These are phyloP conservation scores for Eremobia ochroleuca DNA, from an alignment of 2,888 invertebrate genomes.

Conservation along the genomic window DNA sequence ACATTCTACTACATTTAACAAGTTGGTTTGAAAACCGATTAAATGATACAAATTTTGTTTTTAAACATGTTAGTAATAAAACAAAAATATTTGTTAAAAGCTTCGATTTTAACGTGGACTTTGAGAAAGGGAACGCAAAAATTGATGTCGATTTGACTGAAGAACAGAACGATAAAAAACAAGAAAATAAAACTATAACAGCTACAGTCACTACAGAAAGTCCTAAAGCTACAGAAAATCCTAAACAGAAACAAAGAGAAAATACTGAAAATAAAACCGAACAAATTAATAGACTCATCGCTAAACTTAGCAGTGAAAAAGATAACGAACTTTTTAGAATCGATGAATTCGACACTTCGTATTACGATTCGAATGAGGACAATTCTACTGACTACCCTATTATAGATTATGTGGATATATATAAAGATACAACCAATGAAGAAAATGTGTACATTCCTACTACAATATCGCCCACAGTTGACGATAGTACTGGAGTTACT, in stretches of 20 bases:
- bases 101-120: constrained; percentile 71
- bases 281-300: constrained; percentile 40
- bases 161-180: constrained; percentile 13
- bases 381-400: constrained; percentile 83
- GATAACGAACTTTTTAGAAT: constrained; percentile 72
- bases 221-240: not conserved
- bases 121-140: constrained; percentile 58
- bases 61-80: constrained; percentile 71
- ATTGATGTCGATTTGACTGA: constrained; percentile 56
- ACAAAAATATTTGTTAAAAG: constrained; percentile 78
- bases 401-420: constrained; percentile 84
- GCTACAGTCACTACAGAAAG: not conserved
- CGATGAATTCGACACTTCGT: constrained; percentile 63
- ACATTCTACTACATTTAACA: constrained; percentile 73
- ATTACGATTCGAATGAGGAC: constrained; percentile 74
- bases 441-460: constrained; percentile 69
- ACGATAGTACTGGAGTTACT: constrained; percentile 1
- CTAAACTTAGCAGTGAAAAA: constrained; percentile 55
- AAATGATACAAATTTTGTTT: constrained; percentile 64
- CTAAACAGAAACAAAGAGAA: not conserved
- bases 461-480: constrained; percentile 3
- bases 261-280: constrained; percentile 1
- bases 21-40: constrained; percentile 75
- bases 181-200: not conserved
- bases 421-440: constrained; percentile 86